Percentiles rank a stretch among this genome's conserved stretches.
Evolutionary conservation across 2,797 vertebrate species (phyloP).

Genomic region (Podarcis lilfordi): DNA sequence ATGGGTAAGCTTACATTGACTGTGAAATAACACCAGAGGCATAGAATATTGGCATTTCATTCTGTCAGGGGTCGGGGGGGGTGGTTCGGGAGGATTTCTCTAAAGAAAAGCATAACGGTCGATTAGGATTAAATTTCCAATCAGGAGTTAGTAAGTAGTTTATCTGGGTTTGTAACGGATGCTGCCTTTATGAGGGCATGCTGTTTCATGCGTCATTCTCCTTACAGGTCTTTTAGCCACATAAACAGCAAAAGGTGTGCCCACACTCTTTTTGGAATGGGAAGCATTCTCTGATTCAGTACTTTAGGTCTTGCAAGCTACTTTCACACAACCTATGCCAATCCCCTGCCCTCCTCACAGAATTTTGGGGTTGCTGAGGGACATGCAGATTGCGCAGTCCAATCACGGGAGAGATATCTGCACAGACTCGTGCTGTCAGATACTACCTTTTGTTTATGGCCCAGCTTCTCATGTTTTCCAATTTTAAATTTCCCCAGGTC

Average conservation of each 20-base stretch:
- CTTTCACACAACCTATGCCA: neutral
- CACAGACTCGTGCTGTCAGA: neutral
- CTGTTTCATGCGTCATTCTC: neutral
- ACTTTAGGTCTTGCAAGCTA: neutral
- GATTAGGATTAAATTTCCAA: neutral
- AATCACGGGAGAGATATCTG: neutral
- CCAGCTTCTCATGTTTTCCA: neutral
- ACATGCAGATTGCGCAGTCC: neutral
- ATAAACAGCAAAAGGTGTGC: neutral
- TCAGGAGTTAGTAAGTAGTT: neutral
- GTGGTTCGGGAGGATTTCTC: too few relatives aligned
- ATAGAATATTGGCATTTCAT: neutral
- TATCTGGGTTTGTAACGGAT: neutral
- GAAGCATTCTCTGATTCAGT: neutral
- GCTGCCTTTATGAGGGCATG: neutral
- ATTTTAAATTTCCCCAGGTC: neutral
- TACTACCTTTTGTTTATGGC: neutral
- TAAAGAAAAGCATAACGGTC: neutral
- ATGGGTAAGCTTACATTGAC: neutral
- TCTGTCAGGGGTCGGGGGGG: too few relatives aligned
- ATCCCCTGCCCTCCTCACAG: neutral
- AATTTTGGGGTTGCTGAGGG: too few relatives aligned
- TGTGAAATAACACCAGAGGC: neutral
- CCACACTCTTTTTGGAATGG: neutral
- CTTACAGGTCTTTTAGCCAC: neutral